A percentile compares a stretch with the other conserved stretches of the same genome.
Conservation (phyloP, 1,140 invertebrate species). For the Caerostris extrusa region DNA sequence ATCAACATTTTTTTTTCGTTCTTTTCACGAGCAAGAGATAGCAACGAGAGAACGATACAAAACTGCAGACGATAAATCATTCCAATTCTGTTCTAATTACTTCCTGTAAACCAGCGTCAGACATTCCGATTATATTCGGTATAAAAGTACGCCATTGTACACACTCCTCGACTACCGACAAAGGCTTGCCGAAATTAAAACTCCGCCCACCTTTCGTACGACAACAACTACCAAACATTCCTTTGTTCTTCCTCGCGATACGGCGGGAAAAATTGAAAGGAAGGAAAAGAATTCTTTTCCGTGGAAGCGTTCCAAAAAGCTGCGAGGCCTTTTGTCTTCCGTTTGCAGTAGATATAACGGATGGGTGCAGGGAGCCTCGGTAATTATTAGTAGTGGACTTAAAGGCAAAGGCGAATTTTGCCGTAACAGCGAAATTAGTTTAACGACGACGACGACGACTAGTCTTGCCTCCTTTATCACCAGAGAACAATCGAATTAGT, state of each 20-base stretch:
- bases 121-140: conserved; percentile 11
- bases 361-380: not conserved
- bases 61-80: conserved; percentile 9
- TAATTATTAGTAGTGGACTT: not conserved
- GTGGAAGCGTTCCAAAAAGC: conserved; percentile 50
- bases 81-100: conserved; percentile 28
- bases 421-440: conserved; percentile 35
- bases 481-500: conserved; percentile 35
- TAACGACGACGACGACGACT: conserved; percentile 20
- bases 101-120: conserved; percentile 26
- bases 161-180: conserved; percentile 17
- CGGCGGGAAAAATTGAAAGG: conserved; percentile 2
- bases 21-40: too few relatives aligned
- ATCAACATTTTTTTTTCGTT: not conserved
- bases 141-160: conserved; percentile 21
- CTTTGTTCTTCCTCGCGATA: conserved; percentile 13
- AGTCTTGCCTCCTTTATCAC: conserved; percentile 45
- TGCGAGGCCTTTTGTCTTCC: not conserved
- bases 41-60: not conserved
- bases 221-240: conserved; percentile 27
- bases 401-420: not conserved
- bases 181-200: conserved; percentile 24
- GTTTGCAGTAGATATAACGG: conserved; percentile 5
- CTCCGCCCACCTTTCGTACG: conserved; percentile 21
- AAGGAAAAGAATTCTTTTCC: conserved; percentile 12